Evolutionary conservation across 2,113 vertebrate species (phyloP).

Genomic region (Seriola dumerili): DNA sequence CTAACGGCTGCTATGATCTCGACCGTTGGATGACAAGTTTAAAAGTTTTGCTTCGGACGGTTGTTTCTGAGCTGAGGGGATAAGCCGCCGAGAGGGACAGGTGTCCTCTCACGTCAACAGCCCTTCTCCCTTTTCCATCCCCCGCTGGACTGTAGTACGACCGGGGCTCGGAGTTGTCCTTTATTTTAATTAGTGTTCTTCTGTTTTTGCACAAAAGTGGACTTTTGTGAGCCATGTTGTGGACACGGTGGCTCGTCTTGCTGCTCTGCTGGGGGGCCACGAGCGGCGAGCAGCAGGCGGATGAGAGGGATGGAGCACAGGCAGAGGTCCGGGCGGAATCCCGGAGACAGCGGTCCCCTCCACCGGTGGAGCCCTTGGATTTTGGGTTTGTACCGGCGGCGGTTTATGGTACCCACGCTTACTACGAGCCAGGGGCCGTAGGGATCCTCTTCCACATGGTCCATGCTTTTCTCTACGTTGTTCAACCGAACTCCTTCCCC

Average conservation of each 20-base stretch:
- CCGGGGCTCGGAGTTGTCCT: background rate
- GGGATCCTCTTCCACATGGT: conserved; percentile 90
- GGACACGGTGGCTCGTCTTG: conserved; percentile 82
- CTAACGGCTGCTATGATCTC: conserved; percentile 32
- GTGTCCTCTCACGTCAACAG: conserved; percentile 46
- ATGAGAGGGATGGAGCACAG: conserved; percentile 25
- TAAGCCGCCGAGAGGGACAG: conserved; percentile 53
- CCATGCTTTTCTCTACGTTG: conserved; percentile 88
- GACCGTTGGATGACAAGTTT: conserved; percentile 26
- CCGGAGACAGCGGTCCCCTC: conserved; percentile 68
- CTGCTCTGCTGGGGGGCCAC: conserved; percentile 84
- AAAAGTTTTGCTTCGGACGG: conserved; percentile 31
- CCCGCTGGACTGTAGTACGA: background rate
- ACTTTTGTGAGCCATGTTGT: conserved; percentile 84
- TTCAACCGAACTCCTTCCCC: conserved; percentile 92
- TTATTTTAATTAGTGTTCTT: too few relatives aligned
- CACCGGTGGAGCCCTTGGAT: conserved; percentile 82
- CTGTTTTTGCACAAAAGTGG: conserved; percentile 38
- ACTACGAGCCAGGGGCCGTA: conserved; percentile 87
- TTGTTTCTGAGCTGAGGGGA: conserved; percentile 25
- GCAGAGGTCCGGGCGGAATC: conserved; percentile 53
- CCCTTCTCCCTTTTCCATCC: conserved; percentile 8
- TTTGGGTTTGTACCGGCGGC: conserved; percentile 90
- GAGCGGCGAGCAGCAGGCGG: conserved; percentile 72
- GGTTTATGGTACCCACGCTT: conserved; percentile 89